A percentile compares a stretch with the other conserved stretches of the same genome.
Evolutionary conservation across 2,113 vertebrate species (phyloP).

Genomic region (Callospermophilus lateralis): DNA sequence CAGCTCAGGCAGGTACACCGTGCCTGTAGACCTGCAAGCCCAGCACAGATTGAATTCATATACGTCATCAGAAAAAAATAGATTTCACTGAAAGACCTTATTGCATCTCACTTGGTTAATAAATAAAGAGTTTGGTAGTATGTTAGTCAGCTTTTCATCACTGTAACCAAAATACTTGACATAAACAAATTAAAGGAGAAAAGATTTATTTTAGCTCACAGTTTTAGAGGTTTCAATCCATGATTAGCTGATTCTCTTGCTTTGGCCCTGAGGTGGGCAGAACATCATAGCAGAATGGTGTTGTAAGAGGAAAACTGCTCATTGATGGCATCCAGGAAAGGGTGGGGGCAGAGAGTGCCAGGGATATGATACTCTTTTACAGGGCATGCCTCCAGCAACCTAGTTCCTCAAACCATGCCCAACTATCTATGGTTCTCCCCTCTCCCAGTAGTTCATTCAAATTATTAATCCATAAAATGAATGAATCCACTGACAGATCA

Average conservation of each 20-base stretch:
- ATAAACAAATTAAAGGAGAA: not conserved
- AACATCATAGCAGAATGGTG: not conserved
- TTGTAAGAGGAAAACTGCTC: not conserved
- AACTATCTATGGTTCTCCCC: not conserved
- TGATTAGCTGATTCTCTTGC: not conserved
- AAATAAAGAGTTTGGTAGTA: not conserved
- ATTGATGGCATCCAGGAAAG: not conserved
- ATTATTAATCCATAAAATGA: not conserved
- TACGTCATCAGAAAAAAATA: not conserved
- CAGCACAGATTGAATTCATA: conserved; percentile 20
- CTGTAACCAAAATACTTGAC: not conserved
- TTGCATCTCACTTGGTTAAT: conserved; percentile 13
- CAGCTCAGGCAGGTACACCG: not conserved
- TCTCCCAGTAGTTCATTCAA: not conserved
- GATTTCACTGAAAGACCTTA: not conserved
- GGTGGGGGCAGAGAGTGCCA: not conserved
- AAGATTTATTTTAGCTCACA: not conserved
- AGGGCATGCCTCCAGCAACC: not conserved
- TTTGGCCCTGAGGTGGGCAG: not conserved
- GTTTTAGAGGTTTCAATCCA: not conserved
- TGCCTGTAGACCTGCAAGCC: not conserved
- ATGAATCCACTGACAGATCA: not conserved
- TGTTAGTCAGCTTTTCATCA: not conserved
- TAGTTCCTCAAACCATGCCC: not conserved
- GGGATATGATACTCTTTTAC: not conserved